phyloP scores from a whole-genome alignment of 2,113 vertebrate genomes.

The Myocastor coypus region DNA sequence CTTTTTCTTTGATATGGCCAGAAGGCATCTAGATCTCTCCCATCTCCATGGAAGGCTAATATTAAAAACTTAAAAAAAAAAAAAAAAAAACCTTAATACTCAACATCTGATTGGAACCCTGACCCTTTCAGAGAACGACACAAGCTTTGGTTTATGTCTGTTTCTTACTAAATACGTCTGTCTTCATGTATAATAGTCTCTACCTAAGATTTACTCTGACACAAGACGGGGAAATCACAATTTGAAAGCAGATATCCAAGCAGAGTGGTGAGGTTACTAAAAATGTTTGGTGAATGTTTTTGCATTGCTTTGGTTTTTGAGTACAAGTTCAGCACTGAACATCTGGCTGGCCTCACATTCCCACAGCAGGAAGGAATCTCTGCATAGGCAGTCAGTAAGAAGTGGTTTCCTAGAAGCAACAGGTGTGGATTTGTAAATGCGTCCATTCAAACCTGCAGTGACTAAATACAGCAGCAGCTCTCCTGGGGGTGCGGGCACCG shows the following conservation, averaged over 20 bases:
- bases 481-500: not conserved
- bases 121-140: not conserved
- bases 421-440: not conserved
- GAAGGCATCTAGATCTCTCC: too few species aligned
- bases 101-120: not conserved
- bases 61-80: too few species aligned
- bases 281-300: not conserved
- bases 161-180: not conserved
- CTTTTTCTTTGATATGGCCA: not conserved
- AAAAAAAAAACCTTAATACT: not conserved
- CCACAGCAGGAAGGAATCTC: not conserved
- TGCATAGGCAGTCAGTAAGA: not conserved
- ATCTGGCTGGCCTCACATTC: not conserved
- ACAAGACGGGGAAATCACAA: slow-evolving; percentile 30
- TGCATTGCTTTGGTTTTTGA: too few species aligned
- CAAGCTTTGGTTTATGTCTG: not conserved
- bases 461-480: not conserved
- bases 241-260: slow-evolving; percentile 45
- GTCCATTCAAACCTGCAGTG: not conserved
- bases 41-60: not conserved
- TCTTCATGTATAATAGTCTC: not conserved
- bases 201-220: not conserved
- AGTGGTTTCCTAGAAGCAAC: not conserved
- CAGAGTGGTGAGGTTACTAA: not conserved
- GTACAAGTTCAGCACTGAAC: not conserved